These are phyloP conservation scores for Erpetoichthys calabaricus DNA, from an alignment of 2,797 vertebrate species.

Conservation along the genomic window DNA sequence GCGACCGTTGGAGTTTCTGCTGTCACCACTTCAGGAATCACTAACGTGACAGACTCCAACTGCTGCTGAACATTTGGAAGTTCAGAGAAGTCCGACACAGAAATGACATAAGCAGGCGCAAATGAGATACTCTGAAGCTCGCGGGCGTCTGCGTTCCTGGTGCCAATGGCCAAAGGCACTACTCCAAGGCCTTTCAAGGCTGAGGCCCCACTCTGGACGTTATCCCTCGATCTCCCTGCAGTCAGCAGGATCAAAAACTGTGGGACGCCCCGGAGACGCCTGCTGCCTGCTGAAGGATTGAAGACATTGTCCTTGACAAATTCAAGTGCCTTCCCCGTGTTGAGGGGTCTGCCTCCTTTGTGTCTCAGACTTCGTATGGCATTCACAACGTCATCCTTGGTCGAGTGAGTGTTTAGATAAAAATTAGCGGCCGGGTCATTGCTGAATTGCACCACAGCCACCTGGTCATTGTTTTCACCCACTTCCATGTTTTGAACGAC, in stretches of 20 bases:
- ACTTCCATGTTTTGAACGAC: constrained; percentile 44
- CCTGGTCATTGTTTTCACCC: constrained; percentile 37
- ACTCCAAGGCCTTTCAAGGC: constrained; percentile 35
- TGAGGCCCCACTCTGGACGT: constrained; percentile 28
- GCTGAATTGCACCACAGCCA: constrained; percentile 21
- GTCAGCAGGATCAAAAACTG: constrained; percentile 47
- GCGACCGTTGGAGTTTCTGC: constrained; percentile 13
- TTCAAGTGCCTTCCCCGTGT: constrained; percentile 5
- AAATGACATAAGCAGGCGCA: constrained; percentile 44
- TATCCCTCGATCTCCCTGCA: constrained; percentile 43
- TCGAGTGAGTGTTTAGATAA: constrained; percentile 2
- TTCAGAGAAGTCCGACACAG: constrained; percentile 37
- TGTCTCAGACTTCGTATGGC: background rate
- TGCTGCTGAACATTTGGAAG: constrained; percentile 35
- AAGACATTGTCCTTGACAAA: constrained; percentile 23
- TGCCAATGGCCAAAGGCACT: constrained; percentile 40
- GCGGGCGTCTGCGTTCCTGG: constrained; percentile 41
- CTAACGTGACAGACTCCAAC: constrained; percentile 16
- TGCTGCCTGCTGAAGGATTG: constrained; percentile 35
- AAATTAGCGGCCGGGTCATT: background rate
- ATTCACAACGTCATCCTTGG: background rate
- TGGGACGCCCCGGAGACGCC: constrained; percentile 38
- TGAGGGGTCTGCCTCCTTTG: background rate
- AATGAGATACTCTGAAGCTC: constrained; percentile 51
- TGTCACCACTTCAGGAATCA: background rate